Base-by-base conservation (phyloP, 2,113 vertebrate genomes). In the Pongo pygmaeus region DNA sequence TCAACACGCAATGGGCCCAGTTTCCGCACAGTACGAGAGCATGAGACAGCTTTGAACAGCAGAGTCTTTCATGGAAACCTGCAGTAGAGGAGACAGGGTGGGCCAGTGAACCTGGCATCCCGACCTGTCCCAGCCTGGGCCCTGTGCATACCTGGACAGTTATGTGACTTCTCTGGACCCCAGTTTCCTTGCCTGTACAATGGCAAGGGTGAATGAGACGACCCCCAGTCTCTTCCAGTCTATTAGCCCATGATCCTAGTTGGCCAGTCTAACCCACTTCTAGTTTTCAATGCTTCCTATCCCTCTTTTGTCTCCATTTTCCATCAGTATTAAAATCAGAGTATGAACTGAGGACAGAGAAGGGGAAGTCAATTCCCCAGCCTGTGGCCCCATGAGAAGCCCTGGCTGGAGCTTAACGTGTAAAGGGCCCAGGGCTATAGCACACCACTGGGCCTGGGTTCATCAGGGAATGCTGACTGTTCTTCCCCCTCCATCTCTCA, bases 281-380 rank as follows among this genome's bases (percentile, higher is more conserved):
- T 40, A 17, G 52, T 40, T 93, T 30, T 30, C 22, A 86, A 35
- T 23, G 48, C 5, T 16, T 23, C 43, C n/a, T 80, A 27, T 35
- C 25, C 3, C 14, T 7, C 57, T 43, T 30, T 46, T 43, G n/a
- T n/a, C 35, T 69, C 64, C 1, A 6, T 32, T 57, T 55, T 77
- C 57, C 1, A 8, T 85, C 25, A 57, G 12, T n/a, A 50, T 40
- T 2, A 48, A 84, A 30, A 92, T 80, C 38, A 38, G 38, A 50
- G 18, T 48, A 52, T 9, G 10, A 57, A 64, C 6, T 57, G 61
- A 52, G 4, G 10, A 35, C 22, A 67, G 35, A 84, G 40, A 46
- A n/a, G 2, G 25, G 14, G 13, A 52, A 20, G 4, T 67, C 10
- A 27, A 0, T 67, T 22, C 2, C 22, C 32, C 18, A 12, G 16